Evolutionary conservation across 1,140 invertebrate genomes (phyloP).

Genomic region (Drosophila lacertosa): DNA sequence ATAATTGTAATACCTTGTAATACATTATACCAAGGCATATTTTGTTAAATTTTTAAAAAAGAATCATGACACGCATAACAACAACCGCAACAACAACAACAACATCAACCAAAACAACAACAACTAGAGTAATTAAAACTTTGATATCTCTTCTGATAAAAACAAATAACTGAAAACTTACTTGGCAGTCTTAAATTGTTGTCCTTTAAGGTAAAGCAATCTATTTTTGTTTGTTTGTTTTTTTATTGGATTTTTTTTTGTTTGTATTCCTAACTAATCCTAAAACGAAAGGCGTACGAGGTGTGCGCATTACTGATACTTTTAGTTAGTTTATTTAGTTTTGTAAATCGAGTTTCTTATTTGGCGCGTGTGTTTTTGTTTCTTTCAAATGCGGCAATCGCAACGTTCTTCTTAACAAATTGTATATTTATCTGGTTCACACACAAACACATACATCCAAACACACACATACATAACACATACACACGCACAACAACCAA

Average conservation of each 20-base stretch:
- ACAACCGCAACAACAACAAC: slow-evolving; percentile 17
- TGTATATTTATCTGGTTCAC: slow-evolving; percentile 67
- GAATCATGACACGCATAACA: slow-evolving; percentile 23
- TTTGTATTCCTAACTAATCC: slow-evolving; percentile 14
- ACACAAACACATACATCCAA: slow-evolving; percentile 31
- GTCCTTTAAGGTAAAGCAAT: slow-evolving; percentile 27
- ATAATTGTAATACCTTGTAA: slow-evolving; percentile 18
- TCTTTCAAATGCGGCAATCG: slow-evolving; percentile 14
- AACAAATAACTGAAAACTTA: slow-evolving; percentile 12
- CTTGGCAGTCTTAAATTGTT: not conserved
- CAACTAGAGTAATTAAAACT: not conserved
- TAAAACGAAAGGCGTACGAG: slow-evolving; percentile 14
- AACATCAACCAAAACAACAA: no score
- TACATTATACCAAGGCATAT: slow-evolving; percentile 28
- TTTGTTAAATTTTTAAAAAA: slow-evolving; percentile 38
- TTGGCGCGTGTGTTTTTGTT: slow-evolving; percentile 55
- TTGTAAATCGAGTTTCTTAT: slow-evolving; percentile 39
- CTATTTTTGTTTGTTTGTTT: slow-evolving; percentile 20
- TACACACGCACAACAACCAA: slow-evolving; percentile 14
- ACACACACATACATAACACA: not conserved
- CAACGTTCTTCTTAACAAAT: slow-evolving; percentile 46
- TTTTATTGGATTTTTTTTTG: not conserved
- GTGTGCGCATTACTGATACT: slow-evolving; percentile 58
- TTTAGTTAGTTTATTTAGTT: slow-evolving; percentile 74
- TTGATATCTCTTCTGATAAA: slow-evolving; percentile 15